Conservation (phyloP, 2,797 vertebrate genomes). For the Rallus crepitans region DNA sequence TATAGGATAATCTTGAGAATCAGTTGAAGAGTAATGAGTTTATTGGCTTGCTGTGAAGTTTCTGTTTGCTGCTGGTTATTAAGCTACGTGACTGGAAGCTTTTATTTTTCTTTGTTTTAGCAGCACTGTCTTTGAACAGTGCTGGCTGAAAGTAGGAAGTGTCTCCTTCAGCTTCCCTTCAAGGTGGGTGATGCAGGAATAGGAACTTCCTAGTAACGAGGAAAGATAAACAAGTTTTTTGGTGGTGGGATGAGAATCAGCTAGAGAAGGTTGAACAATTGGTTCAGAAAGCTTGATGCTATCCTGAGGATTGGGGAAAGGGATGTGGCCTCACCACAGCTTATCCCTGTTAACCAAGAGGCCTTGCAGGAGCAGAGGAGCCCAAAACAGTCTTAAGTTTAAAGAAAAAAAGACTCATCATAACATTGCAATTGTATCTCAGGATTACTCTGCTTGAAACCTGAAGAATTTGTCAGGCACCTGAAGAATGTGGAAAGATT, state of each 20-base stretch:
- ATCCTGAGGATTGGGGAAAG: not conserved
- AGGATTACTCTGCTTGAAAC: not conserved
- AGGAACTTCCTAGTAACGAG: not conserved
- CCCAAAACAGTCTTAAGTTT: not conserved
- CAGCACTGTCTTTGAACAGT: not conserved
- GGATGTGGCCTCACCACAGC: not conserved
- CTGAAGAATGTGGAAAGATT: not conserved
- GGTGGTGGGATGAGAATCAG: not conserved
- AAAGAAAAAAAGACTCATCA: rapidly evolving
- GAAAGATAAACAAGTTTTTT: not conserved
- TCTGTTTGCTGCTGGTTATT: not conserved
- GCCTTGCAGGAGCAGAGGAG: not conserved
- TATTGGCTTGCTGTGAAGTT: not conserved
- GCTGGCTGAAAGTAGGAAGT: not conserved
- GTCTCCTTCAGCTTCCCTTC: not conserved
- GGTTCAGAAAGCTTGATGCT: not conserved
- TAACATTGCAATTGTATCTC: not conserved
- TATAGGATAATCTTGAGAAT: not conserved
- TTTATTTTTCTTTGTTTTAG: not conserved
- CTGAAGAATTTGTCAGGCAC: not conserved
- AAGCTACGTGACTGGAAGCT: not conserved
- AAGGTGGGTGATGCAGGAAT: not conserved
- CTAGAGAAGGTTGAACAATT: not conserved
- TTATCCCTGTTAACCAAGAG: not conserved
- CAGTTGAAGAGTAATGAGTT: not conserved